Evolutionary conservation across 2,113 vertebrate genomes (phyloP).

Genomic region (Spea bombifrons): DNA sequence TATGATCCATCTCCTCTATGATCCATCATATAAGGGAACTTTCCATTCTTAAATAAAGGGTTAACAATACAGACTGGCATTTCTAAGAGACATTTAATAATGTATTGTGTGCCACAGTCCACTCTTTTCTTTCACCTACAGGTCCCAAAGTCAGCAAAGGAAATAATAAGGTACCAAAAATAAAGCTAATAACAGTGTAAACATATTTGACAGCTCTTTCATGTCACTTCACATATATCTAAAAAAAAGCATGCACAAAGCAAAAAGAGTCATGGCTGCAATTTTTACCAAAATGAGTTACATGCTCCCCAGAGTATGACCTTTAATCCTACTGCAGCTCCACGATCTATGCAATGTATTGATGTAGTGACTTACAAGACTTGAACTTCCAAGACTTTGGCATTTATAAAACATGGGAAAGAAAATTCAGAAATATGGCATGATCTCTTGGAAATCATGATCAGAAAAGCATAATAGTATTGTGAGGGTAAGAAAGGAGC

Average conservation of each 20-base stretch:
- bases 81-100: not conserved
- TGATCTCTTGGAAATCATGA: slow-evolving; percentile 3
- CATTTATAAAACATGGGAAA: slow-evolving; percentile 30
- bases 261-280: slow-evolving; percentile 12
- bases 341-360: slow-evolving; percentile 36
- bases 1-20: no score
- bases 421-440: slow-evolving; percentile 9
- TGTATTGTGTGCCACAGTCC: not conserved
- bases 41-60: no score
- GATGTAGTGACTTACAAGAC: slow-evolving; percentile 20
- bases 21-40: no score
- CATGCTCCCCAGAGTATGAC: slow-evolving; percentile 21
- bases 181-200: not conserved
- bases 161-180: not conserved
- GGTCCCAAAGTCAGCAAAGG: not conserved
- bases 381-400: slow-evolving; percentile 27
- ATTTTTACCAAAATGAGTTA: slow-evolving; percentile 39
- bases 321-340: slow-evolving; percentile 16
- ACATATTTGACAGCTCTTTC: slow-evolving; percentile 10
- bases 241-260: slow-evolving; percentile 9
- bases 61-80: no score
- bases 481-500: not conserved
- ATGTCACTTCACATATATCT: not conserved
- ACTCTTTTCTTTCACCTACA: not conserved
- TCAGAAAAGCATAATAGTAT: not conserved